phyloP scores from a whole-genome alignment of 1,140 invertebrate species.

The Heliconius congener region DNA sequence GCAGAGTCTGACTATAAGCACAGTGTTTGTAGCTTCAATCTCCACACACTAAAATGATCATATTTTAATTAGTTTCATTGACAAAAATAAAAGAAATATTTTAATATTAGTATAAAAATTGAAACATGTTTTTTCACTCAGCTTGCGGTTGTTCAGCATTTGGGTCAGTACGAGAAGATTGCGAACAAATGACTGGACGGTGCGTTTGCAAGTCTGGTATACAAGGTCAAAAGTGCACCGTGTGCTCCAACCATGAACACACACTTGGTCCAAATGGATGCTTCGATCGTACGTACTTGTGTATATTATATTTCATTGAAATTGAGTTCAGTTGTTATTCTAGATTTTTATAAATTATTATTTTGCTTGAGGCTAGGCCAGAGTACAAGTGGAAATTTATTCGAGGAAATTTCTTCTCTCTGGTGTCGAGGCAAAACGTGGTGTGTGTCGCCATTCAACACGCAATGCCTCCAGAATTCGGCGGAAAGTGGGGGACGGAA shows the following conservation, averaged over 20 bases:
- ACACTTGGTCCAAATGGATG: constrained; percentile 89
- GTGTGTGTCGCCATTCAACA: no score
- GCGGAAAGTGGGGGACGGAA: no score
- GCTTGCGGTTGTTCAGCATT: constrained; percentile 93
- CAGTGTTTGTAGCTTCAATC: no score
- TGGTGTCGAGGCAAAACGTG: no score
- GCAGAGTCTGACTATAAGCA: no score
- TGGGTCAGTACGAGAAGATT: constrained; percentile 89
- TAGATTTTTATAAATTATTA: neutral
- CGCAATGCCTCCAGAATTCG: no score
- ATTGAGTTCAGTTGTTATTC: neutral
- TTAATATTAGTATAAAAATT: no score
- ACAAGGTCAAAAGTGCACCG: constrained; percentile 93
- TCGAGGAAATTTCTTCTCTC: no score
- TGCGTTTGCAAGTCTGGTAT: constrained; percentile 95
- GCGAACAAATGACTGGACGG: constrained; percentile 92
- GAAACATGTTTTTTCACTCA: constrained; percentile 58
- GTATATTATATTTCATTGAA: neutral
- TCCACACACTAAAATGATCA: no score
- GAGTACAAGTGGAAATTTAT: no score
- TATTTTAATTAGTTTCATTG: neutral
- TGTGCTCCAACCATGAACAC: constrained; percentile 89
- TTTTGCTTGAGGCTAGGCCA: neutral
- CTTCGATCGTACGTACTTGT: constrained; percentile 84
- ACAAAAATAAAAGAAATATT: no score